Evolutionary conservation across 2,888 invertebrate species (phyloP).

Genomic region (Drosophila heteroneura): DNA sequence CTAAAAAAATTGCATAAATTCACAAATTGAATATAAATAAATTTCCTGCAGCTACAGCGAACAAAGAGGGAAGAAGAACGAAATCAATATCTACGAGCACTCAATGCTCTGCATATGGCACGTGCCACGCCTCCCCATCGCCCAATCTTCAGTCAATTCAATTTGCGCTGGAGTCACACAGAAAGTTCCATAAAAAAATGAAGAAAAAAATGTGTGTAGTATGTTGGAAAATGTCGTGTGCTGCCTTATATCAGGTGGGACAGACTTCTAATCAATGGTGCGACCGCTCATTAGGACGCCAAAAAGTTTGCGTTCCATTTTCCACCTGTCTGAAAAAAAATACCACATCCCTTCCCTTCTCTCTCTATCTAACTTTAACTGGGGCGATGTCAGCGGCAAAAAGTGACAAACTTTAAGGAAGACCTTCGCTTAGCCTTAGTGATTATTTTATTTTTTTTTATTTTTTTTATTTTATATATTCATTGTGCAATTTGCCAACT

Average conservation of each 20-base stretch:
- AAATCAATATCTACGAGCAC: slow-evolving; percentile 43
- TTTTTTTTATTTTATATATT: slow-evolving; percentile 12
- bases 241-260: background rate
- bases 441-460: slow-evolving; percentile 30
- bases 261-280: slow-evolving; percentile 42
- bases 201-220: slow-evolving; percentile 40
- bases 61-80: slow-evolving; percentile 14
- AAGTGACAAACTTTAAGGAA: slow-evolving; percentile 54
- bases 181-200: slow-evolving; percentile 36
- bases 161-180: slow-evolving; percentile 49
- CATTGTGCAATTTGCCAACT: slow-evolving; percentile 30
- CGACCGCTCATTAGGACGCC: slow-evolving; percentile 50
- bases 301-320: slow-evolving; percentile 49
- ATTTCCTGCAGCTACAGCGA: slow-evolving; percentile 66
- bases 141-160: slow-evolving; percentile 62
- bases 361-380: background rate
- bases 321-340: slow-evolving; percentile 22
- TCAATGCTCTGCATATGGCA: slow-evolving; percentile 49
- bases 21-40: slow-evolving; percentile 80
- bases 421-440: slow-evolving; percentile 25
- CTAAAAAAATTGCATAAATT: slow-evolving; percentile 62
- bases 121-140: slow-evolving; percentile 46
- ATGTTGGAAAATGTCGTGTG: slow-evolving; percentile 3
- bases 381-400: slow-evolving; percentile 5
- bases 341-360: background rate